Conservation (phyloP, 2,888 invertebrate species). For the Heterodera filipjevi region DNA sequence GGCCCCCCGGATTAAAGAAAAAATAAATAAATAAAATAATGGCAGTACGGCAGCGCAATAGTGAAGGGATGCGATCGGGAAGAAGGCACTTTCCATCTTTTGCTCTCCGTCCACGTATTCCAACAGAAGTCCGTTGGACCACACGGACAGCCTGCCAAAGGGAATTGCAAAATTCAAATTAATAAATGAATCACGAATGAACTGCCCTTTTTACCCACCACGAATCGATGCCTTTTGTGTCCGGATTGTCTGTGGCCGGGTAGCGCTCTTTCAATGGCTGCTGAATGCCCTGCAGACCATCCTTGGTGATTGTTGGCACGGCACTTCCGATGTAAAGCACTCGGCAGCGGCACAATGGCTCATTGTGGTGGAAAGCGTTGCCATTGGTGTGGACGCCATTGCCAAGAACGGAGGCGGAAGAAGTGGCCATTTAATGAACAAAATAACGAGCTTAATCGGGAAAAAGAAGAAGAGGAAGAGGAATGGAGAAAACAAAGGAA, state of each 20-base stretch:
- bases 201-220: slow-evolving; percentile 70
- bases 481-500: not conserved
- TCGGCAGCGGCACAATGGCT: slow-evolving; percentile 89
- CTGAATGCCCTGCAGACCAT: slow-evolving; percentile 84
- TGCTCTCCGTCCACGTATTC: slow-evolving; percentile 95
- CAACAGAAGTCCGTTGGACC: slow-evolving; percentile 88
- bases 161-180: not conserved
- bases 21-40: no score
- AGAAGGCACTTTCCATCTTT: slow-evolving; percentile 85
- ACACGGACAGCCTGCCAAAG: slow-evolving; percentile 75
- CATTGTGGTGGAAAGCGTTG: slow-evolving; percentile 3
- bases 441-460: not conserved
- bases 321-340: slow-evolving; percentile 94
- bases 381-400: slow-evolving; percentile 6
- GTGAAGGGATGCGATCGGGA: slow-evolving; percentile 90
- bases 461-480: not conserved
- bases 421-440: not conserved
- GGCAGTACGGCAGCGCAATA: slow-evolving; percentile 89
- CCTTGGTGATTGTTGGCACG: slow-evolving; percentile 94
- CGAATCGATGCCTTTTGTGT: slow-evolving; percentile 87
- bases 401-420: not conserved
- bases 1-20: not conserved
- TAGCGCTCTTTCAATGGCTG: slow-evolving; percentile 93
- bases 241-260: slow-evolving; percentile 87
- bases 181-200: not conserved